Evolutionary conservation across 1,140 invertebrate genomes (phyloP).

Genomic region (Drosophila dunni): DNA sequence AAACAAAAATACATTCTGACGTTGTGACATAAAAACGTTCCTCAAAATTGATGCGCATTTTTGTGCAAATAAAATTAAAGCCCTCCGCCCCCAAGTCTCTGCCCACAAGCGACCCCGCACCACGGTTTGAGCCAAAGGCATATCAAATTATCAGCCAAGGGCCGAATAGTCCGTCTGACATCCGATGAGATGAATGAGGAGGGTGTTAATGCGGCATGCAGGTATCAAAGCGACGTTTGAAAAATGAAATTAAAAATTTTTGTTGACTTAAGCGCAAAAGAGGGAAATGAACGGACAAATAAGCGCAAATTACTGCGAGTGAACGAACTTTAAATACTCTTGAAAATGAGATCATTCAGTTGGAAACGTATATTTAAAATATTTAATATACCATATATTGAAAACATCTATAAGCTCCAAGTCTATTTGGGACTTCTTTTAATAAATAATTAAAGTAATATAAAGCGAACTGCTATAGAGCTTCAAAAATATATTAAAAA

Average conservation of each 20-base stretch:
- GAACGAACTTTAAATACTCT: slow-evolving; percentile 12
- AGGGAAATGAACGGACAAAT: slow-evolving; percentile 49
- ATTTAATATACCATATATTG: background rate
- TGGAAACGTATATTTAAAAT: background rate
- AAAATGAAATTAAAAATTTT: slow-evolving; percentile 80
- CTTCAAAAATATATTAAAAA: too few species aligned
- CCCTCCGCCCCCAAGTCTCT: slow-evolving; percentile 20
- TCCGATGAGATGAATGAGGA: slow-evolving; percentile 44
- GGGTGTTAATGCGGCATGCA: slow-evolving; percentile 80
- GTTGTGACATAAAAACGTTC: slow-evolving; percentile 54
- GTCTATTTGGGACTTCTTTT: too few species aligned
- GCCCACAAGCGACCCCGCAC: slow-evolving; percentile 23
- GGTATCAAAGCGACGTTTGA: slow-evolving; percentile 82
- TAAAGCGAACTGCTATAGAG: too few species aligned
- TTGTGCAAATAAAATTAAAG: slow-evolving; percentile 82
- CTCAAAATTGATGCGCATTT: slow-evolving; percentile 74
- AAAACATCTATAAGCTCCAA: too few species aligned
- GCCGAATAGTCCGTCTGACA: slow-evolving; percentile 43
- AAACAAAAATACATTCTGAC: slow-evolving; percentile 44
- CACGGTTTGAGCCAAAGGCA: slow-evolving; percentile 54
- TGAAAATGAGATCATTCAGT: background rate
- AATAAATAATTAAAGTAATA: too few species aligned
- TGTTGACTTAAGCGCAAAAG: slow-evolving; percentile 64
- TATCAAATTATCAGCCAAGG: slow-evolving; percentile 80
- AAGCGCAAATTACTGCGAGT: slow-evolving; percentile 8